Base-by-base conservation (phyloP, 1,140 invertebrate species). In the Eumaeus atala region DNA sequence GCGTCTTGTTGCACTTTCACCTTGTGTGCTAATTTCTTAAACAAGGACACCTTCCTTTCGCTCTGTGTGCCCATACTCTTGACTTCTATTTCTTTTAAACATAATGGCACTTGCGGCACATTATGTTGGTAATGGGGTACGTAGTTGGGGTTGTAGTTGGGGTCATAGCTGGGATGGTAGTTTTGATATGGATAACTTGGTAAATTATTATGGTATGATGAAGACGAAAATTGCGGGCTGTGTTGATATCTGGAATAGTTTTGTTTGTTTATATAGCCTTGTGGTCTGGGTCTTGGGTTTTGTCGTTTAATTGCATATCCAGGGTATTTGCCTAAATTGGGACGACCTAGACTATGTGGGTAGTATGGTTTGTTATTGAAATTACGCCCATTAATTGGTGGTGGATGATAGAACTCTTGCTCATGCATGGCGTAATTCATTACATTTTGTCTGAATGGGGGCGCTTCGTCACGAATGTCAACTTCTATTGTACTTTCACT, bases 51-150 rank as follows among this genome's bases (percentile, higher is more conserved):
- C 47, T 74, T 82, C 38, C 69, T 70, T 14, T 74, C 77, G 50
- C 80, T 86, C 51, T 86, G 83, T 0, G 74, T 84, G 9, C 63
- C 76, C 33, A 67, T 76, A 53, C 77, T 86, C 62, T 83, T 84
- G 0, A 86, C 80, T 74, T 84, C 83, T 28, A 86, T 70, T 67
- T 86, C 80, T 67, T 78, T 86, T 4, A 86, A 64, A 55, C 77
- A 86, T 4, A 86, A 33, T n/a, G 80, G 83, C 0, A 75, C 61
- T 65, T 75, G 74, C 6, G 64, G 64, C 17, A 61, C 11, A 28
- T 62, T n/a, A n/a, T n/a, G n/a, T n/a, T n/a, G n/a, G n/a, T n/a
- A n/a, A n/a, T n/a, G n/a, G n/a, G n/a, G n/a, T n/a, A n/a, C n/a
- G n/a, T n/a, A n/a, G n/a, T n/a, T n/a, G n/a, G n/a, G 66, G 12